Evolutionary conservation across 2,888 invertebrate genomes (phyloP).

Genomic region (Troilus luridus): DNA sequence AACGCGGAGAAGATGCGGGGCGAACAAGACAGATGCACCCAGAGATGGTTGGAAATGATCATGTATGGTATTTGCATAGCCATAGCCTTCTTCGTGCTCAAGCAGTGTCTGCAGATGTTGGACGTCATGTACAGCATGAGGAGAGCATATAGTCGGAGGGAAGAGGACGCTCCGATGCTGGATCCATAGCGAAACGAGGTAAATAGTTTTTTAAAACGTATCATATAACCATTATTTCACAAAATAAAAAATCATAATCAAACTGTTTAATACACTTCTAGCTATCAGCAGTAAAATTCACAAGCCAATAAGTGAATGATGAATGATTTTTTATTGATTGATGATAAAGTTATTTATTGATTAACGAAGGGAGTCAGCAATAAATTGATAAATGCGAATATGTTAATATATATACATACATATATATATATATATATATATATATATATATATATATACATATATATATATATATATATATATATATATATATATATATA

Average conservation of each 20-base stretch:
- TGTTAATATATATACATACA: too few species aligned
- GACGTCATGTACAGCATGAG: neutral
- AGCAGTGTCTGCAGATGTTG: neutral
- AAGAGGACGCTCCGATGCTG: neutral
- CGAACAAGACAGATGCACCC: neutral
- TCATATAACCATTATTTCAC: neutral
- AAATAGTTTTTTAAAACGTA: neutral
- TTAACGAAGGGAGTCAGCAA: too few species aligned
- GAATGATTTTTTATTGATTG: too few species aligned
- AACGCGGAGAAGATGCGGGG: neutral
- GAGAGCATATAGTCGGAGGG: neutral
- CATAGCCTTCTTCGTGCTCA: neutral
- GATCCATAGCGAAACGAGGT: neutral
- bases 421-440: too few species aligned
- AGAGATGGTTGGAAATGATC: neutral
- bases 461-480: too few species aligned
- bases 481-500: too few species aligned
- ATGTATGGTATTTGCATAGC: neutral
- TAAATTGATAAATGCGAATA: too few species aligned
- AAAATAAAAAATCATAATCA: neutral
- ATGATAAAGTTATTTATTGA: too few species aligned
- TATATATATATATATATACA: too few species aligned
- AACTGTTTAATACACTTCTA: too few species aligned
- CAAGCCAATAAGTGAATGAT: too few species aligned
- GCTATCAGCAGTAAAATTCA: too few species aligned